A percentile compares a stretch with the other conserved stretches of the same genome.
These are phyloP conservation scores for Brotula barbata DNA, from an alignment of 2,797 vertebrate genomes.

Conservation along the genomic window DNA sequence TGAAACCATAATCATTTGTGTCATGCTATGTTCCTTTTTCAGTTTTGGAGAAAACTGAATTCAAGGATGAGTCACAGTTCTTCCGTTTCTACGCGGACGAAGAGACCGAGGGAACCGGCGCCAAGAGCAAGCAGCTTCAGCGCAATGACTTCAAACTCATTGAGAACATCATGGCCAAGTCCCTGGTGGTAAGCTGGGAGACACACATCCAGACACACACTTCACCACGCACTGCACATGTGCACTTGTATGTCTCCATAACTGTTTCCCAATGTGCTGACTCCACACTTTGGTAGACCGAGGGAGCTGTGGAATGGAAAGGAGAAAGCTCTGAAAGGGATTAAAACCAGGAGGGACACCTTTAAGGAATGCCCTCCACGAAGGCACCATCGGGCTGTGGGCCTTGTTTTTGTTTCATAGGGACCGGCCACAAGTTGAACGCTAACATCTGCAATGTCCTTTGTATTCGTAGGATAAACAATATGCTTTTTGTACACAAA, in stretches of 20 bases:
- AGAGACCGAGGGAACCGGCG: conserved; percentile 93
- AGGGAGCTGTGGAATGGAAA: too few relatives aligned
- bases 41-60: conserved; percentile 99
- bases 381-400: background rate
- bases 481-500: too few relatives aligned
- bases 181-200: conserved; percentile 86
- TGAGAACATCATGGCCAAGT: conserved; percentile 95
- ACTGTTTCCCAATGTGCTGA: too few relatives aligned
- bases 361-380: background rate
- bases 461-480: too few relatives aligned
- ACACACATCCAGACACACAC: conserved; percentile 6
- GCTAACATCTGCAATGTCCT: too few relatives aligned
- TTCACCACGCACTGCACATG: background rate
- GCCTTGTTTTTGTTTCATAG: background rate
- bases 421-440: too few relatives aligned
- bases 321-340: conserved; percentile 25
- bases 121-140: conserved; percentile 91
- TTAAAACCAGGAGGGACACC: background rate
- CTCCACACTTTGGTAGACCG: too few relatives aligned
- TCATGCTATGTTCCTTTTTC: conserved; percentile 17
- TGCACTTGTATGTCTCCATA: background rate
- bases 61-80: conserved; percentile 97
- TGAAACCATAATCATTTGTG: too few relatives aligned
- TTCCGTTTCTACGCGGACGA: conserved; percentile 98
- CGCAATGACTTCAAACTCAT: conserved; percentile 95